Evolutionary conservation across 2,113 vertebrate species (phyloP).

Genomic region (Columba livia): DNA sequence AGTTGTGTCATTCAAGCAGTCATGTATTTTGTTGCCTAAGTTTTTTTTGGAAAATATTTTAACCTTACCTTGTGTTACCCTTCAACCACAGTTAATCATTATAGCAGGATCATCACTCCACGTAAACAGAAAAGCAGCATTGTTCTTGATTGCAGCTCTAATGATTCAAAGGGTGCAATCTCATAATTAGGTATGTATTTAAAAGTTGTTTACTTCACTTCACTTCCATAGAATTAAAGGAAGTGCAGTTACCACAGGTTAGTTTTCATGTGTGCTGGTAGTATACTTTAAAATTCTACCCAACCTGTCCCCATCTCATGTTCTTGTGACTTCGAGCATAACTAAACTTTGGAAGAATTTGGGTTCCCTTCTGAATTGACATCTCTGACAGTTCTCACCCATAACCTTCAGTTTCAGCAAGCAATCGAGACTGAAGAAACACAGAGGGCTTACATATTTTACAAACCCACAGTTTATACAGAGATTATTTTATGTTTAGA

Average conservation of each 20-base stretch:
- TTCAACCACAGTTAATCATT: constrained; percentile 62
- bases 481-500: constrained; percentile 79
- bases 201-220: constrained; percentile 38
- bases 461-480: constrained; percentile 73
- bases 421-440: constrained; percentile 58
- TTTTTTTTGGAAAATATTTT: constrained; percentile 33
- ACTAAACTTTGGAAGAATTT: constrained; percentile 2
- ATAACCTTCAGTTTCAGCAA: constrained; percentile 40
- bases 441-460: constrained; percentile 67
- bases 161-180: constrained; percentile 38
- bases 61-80: constrained; percentile 48
- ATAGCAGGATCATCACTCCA: not conserved
- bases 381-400: constrained; percentile 28
- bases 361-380: not conserved
- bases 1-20: not conserved
- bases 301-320: not conserved
- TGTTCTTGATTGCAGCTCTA: constrained; percentile 47
- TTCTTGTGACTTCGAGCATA: not conserved
- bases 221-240: not conserved
- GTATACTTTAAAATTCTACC: not conserved
- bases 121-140: constrained; percentile 52
- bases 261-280: not conserved
- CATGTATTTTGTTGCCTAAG: constrained; percentile 16
- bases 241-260: not conserved
- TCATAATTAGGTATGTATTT: constrained; percentile 29